Evolutionary conservation across 2,888 invertebrate genomes (phyloP).

Genomic region (Orchesella flavescens): DNA sequence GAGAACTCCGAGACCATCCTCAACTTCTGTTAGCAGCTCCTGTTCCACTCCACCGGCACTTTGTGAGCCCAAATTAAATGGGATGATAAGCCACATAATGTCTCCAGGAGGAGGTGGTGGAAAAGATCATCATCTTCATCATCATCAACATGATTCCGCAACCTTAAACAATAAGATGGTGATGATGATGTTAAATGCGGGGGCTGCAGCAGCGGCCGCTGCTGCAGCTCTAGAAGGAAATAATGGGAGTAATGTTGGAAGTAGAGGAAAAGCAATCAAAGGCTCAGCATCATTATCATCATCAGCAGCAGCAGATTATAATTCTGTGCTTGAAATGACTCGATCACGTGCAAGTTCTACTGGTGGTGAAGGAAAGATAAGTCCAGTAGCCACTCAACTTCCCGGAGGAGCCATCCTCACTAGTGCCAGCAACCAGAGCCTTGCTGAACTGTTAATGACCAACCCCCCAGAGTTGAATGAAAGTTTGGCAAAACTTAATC

Average conservation of each 20-base stretch:
- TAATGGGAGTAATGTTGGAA: not conserved
- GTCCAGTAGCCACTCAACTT: constrained; percentile 69
- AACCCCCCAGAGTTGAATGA: constrained; percentile 69
- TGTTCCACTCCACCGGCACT: constrained; percentile 70
- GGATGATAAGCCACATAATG: constrained; percentile 63
- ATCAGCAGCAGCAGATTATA: constrained; percentile 50
- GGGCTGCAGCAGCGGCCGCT: constrained; percentile 37
- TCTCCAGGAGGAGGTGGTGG: constrained; percentile 42
- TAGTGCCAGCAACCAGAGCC: constrained; percentile 67
- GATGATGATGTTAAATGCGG: constrained; percentile 59
- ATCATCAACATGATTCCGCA: constrained; percentile 31
- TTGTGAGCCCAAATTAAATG: constrained; percentile 67
- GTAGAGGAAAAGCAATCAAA: constrained; percentile 36
- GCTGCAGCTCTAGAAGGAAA: constrained; percentile 39
- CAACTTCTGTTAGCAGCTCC: constrained; percentile 69
- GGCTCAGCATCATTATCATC: not conserved
- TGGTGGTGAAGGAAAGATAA: constrained; percentile 60
- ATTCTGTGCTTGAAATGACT: constrained; percentile 53
- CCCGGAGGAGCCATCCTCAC: constrained; percentile 72
- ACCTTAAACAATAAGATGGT: constrained; percentile 48
- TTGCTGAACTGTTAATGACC: constrained; percentile 68
- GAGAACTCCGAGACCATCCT: constrained; percentile 67
- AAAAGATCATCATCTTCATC: constrained; percentile 51
- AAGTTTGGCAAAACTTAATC: constrained; percentile 68
- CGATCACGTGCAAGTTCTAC: constrained; percentile 40